Evolutionary conservation across 2,113 vertebrate genomes (phyloP).

Genomic region (Glareola pratincola): DNA sequence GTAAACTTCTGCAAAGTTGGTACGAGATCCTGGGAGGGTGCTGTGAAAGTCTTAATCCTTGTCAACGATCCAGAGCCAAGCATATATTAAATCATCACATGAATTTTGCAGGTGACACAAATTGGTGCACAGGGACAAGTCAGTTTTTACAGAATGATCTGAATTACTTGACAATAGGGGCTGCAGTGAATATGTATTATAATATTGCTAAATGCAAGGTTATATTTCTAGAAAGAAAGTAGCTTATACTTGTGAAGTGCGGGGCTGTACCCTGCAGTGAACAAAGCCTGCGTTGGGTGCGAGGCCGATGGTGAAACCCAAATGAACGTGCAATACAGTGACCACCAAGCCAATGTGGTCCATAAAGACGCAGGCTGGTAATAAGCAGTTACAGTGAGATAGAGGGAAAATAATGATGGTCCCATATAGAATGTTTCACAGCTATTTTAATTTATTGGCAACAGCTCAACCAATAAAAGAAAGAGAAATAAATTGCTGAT

Average conservation of each 20-base stretch:
- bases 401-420: accelerated
- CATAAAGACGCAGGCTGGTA: background rate
- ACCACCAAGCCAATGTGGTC: background rate
- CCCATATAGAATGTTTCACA: background rate
- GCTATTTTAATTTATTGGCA: background rate
- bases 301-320: background rate
- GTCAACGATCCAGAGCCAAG: background rate
- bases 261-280: background rate
- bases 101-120: background rate
- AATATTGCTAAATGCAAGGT: background rate
- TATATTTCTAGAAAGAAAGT: background rate
- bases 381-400: background rate
- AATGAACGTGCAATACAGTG: background rate
- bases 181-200: background rate
- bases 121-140: background rate
- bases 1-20: background rate
- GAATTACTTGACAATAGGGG: background rate
- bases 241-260: background rate
- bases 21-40: background rate
- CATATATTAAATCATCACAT: background rate
- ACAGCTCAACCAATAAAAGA: background rate
- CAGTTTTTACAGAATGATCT: background rate
- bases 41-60: background rate
- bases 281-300: background rate
- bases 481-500: background rate